A percentile compares a stretch with the other conserved stretches of the same genome.
These are phyloP conservation scores for Metridium senile DNA, from an alignment of 92 coral and sea anemone species.

Conservation along the genomic window DNA sequence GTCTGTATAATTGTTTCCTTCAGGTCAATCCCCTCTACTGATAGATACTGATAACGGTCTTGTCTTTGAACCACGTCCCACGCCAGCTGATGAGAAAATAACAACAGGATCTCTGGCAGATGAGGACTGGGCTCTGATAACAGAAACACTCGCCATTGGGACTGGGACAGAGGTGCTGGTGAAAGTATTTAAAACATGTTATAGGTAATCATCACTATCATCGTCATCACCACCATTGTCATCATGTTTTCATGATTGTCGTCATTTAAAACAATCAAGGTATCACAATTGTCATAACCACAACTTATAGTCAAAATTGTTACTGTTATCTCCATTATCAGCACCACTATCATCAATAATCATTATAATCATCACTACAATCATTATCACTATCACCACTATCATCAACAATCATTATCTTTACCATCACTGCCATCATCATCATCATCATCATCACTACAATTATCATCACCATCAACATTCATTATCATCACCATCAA, in stretches of 20 bases:
- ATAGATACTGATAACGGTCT: constrained; percentile 51
- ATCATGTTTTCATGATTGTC: neutral
- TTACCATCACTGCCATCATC: neutral
- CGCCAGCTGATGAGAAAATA: constrained; percentile 89
- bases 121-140: constrained; percentile 78
- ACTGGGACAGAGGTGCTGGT: constrained; percentile 62
- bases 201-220: neutral
- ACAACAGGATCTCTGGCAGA: constrained; percentile 81
- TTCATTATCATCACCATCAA: neutral
- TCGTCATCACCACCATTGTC: neutral
- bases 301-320: neutral
- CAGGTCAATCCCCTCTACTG: constrained; percentile 59
- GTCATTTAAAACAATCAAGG: too few species aligned
- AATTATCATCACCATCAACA: neutral
- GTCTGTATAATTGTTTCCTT: constrained; percentile 56
- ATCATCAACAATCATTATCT: too few species aligned
- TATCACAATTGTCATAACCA: neutral
- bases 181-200: neutral
- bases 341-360: neutral
- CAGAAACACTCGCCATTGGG: constrained; percentile 89
- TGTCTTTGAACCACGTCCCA: constrained; percentile 95
- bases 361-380: neutral
- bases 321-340: neutral
- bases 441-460: neutral
- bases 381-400: neutral